Conservation (phyloP, 2,888 invertebrate species). For the Leptarthrus brevirostris region DNA sequence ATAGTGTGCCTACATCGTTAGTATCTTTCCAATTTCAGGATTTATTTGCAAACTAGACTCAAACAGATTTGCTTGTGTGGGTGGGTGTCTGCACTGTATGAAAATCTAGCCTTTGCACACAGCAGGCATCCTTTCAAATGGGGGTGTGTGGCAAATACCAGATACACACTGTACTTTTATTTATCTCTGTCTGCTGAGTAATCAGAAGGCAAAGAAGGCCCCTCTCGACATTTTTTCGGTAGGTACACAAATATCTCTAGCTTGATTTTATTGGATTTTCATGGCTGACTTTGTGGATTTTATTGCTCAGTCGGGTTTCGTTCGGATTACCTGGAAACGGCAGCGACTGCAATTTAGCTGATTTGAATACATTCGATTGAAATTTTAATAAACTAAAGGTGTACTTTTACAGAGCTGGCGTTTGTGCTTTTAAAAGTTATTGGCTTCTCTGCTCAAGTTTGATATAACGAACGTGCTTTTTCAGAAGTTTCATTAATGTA, state of each 20-base stretch:
- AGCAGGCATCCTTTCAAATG: background rate
- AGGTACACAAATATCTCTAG: slow-evolving; percentile 4
- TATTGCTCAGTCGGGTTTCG: slow-evolving; percentile 13
- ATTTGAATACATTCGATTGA: background rate
- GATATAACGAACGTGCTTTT: no score
- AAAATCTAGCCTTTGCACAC: background rate
- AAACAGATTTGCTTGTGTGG: background rate
- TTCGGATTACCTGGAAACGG: slow-evolving; percentile 10
- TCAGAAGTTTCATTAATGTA: no score
- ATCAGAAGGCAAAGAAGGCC: slow-evolving; percentile 21
- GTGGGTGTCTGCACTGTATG: background rate
- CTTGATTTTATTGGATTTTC: slow-evolving; percentile 30
- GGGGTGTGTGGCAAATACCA: background rate
- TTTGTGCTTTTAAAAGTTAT: no score
- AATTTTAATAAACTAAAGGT: no score
- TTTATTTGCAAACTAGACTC: slow-evolving; percentile 23
- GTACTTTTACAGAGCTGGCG: no score
- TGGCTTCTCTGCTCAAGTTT: no score
- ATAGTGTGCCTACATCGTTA: slow-evolving; percentile 4
- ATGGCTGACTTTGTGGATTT: slow-evolving; percentile 24
- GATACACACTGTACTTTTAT: slow-evolving; percentile 13
- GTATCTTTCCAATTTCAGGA: slow-evolving; percentile 6
- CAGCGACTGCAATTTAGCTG: background rate
- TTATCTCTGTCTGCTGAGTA: slow-evolving; percentile 39
- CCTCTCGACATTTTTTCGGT: slow-evolving; percentile 11